Evolutionary conservation across 1,140 invertebrate species (phyloP), one percentile per base, ranked within the genome.

Genomic region (Heliconius hermathena): DNA sequence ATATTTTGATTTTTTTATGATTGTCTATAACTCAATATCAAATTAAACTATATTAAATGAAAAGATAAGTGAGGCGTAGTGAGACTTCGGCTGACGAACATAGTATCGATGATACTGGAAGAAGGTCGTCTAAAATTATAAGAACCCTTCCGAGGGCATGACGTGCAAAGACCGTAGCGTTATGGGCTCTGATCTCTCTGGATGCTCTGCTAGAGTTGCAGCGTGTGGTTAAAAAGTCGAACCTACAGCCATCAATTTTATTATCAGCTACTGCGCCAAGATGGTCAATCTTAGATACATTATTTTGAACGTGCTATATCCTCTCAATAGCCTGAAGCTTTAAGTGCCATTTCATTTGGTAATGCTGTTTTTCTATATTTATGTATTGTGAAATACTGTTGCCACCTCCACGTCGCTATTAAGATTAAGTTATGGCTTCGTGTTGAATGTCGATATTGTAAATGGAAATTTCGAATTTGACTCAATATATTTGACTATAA

Each of bases 331-430:
- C 78, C 78, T 66, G 46, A 8, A 79, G 78, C 73, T 73, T 66
- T 29, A n/a, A 20, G 20, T 79, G 73, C 52, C 73, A 70, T 54
- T 74, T 49, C 33, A 60, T 73, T 74, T 75, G 73, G 70, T 74
- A 79, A 71, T 13, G 54, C 38, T 52, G 41, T 74, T 79, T 73
- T 78, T 52, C 54, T 79, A 49, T 79, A 74, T 57, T 79, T 75
- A 75, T 75, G 60, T 41, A 29, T 57, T 26, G 36, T 75, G 66
- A 74, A 70, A 70, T 75, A 79, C 41, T 66, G 73, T 71, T 71
- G 18, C 49, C 73, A 73, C 73, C 78, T 71, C 38, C 26, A 54
- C n/a, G 13, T 20, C 33, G 18, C 71, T 41, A 38, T 41, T 74
- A 26, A 46, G 54, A 66, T 75, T 66, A 46, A 76, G 60, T 71